Base-by-base conservation (phyloP, 2,888 invertebrate genomes). In the Andrena flavipes region DNA sequence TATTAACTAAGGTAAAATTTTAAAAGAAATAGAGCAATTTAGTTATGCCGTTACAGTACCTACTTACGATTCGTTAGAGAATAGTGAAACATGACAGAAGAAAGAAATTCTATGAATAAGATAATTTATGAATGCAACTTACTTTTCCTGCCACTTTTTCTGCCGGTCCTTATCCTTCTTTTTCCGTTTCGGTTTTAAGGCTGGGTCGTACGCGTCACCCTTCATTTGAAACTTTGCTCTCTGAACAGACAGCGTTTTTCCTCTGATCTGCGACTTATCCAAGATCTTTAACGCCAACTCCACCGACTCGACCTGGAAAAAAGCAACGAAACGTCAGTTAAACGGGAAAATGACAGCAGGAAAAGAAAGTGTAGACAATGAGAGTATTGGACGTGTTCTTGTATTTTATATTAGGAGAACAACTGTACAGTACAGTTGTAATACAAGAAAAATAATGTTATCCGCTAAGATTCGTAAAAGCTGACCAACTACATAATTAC, bases 191-290 rank as follows among this genome's bases (percentile, higher is more conserved):
- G 98, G 98, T 93, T 98, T 98, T 73, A 98, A 95, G 0, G 96
- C 96, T 1, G 99, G 99, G 95, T 99, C 98, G 93, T 98, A 99
- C 63, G 96, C 95, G 16, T 78, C 63, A 13, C 99, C 99, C 94
- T 99, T 99, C 96, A 99, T 95, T 94, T 98, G 96, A 93, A 99
- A 99, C 91, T 97, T 97, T 3, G 99, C 99, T 89, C 96, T 95
- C 94, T 99, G 98, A 2, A 99, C 99, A 90, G 96, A 96, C 5
- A 99, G 95, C 90, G 96, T 97, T 72, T 97, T 96, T 0, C 97
- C 98, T 91, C 97, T 96, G 6, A 97, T 94, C 81, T 97, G 96
- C 88, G 96, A 96, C 1, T 98, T 99, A 94, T 99, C 99, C 64
- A 99, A 94, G 83, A 99, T 95, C 82, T 98, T 97, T 73, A 99